Conservation (phyloP, 2,888 invertebrate genomes). For the Bedellia somnulentella region DNA sequence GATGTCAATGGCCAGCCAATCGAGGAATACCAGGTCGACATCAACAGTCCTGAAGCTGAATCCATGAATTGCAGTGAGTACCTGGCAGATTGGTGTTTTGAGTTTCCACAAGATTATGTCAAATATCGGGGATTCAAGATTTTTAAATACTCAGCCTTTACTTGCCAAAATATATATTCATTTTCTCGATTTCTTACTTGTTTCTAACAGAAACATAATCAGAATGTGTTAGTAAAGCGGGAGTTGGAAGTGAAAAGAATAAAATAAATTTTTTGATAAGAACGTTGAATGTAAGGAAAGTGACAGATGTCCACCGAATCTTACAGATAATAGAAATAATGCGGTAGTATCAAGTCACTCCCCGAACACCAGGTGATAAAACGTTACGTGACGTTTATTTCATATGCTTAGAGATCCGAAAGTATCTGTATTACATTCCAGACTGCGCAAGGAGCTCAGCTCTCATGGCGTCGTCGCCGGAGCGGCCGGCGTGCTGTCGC, state of each 20-base stretch:
- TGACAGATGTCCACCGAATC: no score
- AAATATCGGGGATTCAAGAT: neutral
- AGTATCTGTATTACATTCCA: slow-evolving; percentile 18
- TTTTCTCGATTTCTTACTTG: no score
- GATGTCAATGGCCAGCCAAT: slow-evolving; percentile 58
- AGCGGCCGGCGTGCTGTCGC: slow-evolving; percentile 59
- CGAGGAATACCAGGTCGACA: slow-evolving; percentile 40
- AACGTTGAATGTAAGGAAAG: no score
- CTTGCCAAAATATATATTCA: no score
- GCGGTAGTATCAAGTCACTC: neutral
- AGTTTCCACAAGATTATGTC: neutral
- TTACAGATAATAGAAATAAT: no score
- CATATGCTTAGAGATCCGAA: neutral
- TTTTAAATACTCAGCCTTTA: no score
- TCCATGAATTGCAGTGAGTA: slow-evolving; percentile 68
- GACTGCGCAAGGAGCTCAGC: slow-evolving; percentile 64
- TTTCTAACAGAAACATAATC: no score
- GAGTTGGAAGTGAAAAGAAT: no score
- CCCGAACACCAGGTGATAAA: no score
- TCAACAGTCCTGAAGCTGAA: slow-evolving; percentile 28
- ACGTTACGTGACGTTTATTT: neutral
- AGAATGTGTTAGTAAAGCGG: no score
- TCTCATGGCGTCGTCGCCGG: slow-evolving; percentile 34
- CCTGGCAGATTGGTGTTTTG: no score
- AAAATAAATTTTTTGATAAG: no score